Evolutionary conservation across 2,888 invertebrate species (phyloP).

Genomic region (Scaptomyza caliginosa): DNA sequence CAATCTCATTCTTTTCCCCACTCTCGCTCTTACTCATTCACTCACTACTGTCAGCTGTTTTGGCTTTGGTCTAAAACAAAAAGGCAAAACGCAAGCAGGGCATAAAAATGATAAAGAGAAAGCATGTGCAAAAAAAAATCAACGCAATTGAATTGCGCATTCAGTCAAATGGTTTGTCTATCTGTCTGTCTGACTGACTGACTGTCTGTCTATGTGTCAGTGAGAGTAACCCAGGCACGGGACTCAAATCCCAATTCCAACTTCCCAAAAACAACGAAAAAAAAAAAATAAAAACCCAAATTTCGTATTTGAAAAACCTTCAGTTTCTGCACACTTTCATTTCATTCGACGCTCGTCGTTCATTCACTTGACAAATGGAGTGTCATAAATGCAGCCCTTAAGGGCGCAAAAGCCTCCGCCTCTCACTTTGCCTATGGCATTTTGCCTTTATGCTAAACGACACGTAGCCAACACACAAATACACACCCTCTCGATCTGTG

Average conservation of each 20-base stretch:
- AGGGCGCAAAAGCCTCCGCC: constrained; percentile 58
- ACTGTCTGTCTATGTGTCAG: constrained; percentile 16
- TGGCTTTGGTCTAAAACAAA: constrained; percentile 33
- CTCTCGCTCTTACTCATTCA: neutral
- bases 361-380: constrained; percentile 78
- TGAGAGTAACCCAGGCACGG: constrained; percentile 42
- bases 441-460: constrained; percentile 75
- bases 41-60: constrained; percentile 45
- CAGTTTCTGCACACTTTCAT: constrained; percentile 60
- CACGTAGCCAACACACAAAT: constrained; percentile 52
- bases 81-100: constrained; percentile 14
- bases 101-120: constrained; percentile 17
- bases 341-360: constrained; percentile 49
- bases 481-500: constrained; percentile 33
- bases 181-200: constrained; percentile 9
- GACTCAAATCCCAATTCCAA: constrained; percentile 22
- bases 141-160: constrained; percentile 77
- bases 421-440: constrained; percentile 36
- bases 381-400: constrained; percentile 80
- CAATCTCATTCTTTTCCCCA: constrained; percentile 22
- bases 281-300: constrained; percentile 25
- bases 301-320: constrained; percentile 35
- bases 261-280: constrained; percentile 1
- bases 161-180: constrained; percentile 44
- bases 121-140: constrained; percentile 46